These are phyloP conservation scores for Formica exsecta DNA, from an alignment of 1,140 invertebrate genomes.

Conservation along the genomic window DNA sequence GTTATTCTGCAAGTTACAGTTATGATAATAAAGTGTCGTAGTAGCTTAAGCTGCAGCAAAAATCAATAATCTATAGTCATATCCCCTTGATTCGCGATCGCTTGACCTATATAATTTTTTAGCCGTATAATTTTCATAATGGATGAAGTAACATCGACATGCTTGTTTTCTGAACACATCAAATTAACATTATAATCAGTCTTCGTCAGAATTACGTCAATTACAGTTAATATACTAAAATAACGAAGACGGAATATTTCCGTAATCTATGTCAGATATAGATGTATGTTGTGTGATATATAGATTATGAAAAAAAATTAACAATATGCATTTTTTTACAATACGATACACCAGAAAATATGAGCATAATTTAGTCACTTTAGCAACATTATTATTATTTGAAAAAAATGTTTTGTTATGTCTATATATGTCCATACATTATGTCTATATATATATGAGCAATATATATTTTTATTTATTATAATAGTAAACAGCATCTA, in stretches of 20 bases:
- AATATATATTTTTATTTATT: too few relatives aligned
- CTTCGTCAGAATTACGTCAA: conserved; percentile 54
- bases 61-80: conserved; percentile 64
- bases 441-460: too few relatives aligned
- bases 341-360: neutral
- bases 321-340: neutral
- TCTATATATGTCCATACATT: too few relatives aligned
- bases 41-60: conserved; percentile 35
- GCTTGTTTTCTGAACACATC: conserved; percentile 53
- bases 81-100: conserved; percentile 63
- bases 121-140: conserved; percentile 63
- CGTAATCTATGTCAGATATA: neutral
- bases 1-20: conserved; percentile 44
- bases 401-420: too few relatives aligned
- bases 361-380: conserved; percentile 1
- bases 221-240: conserved; percentile 46
- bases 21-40: conserved; percentile 34
- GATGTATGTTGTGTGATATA: neutral
- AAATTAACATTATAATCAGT: conserved; percentile 53
- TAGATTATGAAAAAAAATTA: neutral
- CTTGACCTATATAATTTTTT: conserved; percentile 65
- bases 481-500: too few relatives aligned
- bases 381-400: too few relatives aligned
- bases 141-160: conserved; percentile 54
- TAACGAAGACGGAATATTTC: conserved; percentile 41